Evolutionary conservation across 1,140 invertebrate species (phyloP), one percentile per base, ranked within the genome.

Genomic region (Brachionus koreanus): DNA sequence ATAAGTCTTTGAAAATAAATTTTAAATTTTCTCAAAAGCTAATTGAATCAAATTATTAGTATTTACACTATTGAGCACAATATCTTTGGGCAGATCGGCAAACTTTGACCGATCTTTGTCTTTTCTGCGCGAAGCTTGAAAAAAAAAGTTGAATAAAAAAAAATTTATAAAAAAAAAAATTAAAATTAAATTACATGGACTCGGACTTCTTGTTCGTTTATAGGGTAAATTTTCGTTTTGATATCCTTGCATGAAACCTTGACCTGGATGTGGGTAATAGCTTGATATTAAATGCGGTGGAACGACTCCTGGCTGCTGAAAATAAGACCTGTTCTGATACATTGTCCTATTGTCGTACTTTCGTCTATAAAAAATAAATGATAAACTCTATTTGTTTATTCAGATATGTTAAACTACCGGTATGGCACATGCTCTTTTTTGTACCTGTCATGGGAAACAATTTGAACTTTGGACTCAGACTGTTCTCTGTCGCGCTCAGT

Each of bases 41-140:
- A 13, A 29, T 65, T 43, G 4, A 9, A 43, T 23, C 43, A 42
- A 33, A 9, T 46, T 49, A 12, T 74, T 46, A 25, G 6, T 42
- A 25, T n/a, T 42, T 74, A 74, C 69, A 25, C 69, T 74, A 46
- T 74, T 74, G 9, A 74, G 43, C 39, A 74, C 69, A 46, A 74
- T 74, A 10, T 74, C 69, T 46, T 74, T 74, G 0, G 69, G 69
- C 10, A 74, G 12, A 19, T 43, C 39, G 12, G 43, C 33, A 39
- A 39, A 74, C n/a, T 74, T 74, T 12, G 69, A 13, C 0, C 19
- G 13, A 39, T 69, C 65, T 69, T 69, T 69, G 29, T 69, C 65
- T 69, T n/a, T 69, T 42, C 37, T 13, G 5, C 35, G 33, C 5
- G 65, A 33, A n/a, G 65, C 65, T 69, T n/a, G 23, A 6, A 46